Evolutionary conservation across 1,140 invertebrate species (phyloP), one percentile per base, ranked within the genome.

Genomic region (Eurosta solidaginis): DNA sequence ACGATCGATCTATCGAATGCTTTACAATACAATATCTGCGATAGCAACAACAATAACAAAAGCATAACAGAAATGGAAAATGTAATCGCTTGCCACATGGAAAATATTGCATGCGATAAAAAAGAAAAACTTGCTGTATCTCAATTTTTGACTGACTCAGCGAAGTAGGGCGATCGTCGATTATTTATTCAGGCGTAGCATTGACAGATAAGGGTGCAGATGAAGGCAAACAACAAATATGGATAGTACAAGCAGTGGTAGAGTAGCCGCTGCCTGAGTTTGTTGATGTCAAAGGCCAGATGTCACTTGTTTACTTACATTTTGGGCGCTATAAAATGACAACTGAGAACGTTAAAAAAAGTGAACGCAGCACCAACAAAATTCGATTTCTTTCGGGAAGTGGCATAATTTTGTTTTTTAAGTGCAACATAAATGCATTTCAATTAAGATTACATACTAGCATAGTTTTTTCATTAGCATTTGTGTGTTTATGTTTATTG

Each of bases 251-350:
- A n/a, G n/a, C 29, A 76, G 75, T 50, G 33, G 40, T 74, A 9
- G 59, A 33, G 33, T 68, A 33, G 59, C 54, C 54, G 25, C 17
- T 5, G n/a, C 44, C 25, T 45, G 14, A 12, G n/a, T 22, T 40
- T n/a, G n/a, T n/a, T 6, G 73, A 6, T 22, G 33, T 44, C 33
- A 36, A 29, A 54, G 45, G 75, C 75, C 75, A 76, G 75, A 76
- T 76, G 75, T 54, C 75, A 47, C 27, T 52, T 76, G 49, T 76
- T 76, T 76, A 40, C 75, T n/a, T n/a, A 52, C 14, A 2, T n/a
- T n/a, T n/a, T n/a, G n/a, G n/a, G n/a, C 33, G 20, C 17, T 29
- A 40, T 33, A 40, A 68, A 42, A 40, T 40, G 59, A 68, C 59
- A 68, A 68, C 33, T 68, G 33, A 40, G 59, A 68, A 68, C 27